Evolutionary conservation across 1,140 invertebrate genomes (phyloP), one percentile per base, ranked within the genome.

Genomic region (Phenacoccus solenopsis): DNA sequence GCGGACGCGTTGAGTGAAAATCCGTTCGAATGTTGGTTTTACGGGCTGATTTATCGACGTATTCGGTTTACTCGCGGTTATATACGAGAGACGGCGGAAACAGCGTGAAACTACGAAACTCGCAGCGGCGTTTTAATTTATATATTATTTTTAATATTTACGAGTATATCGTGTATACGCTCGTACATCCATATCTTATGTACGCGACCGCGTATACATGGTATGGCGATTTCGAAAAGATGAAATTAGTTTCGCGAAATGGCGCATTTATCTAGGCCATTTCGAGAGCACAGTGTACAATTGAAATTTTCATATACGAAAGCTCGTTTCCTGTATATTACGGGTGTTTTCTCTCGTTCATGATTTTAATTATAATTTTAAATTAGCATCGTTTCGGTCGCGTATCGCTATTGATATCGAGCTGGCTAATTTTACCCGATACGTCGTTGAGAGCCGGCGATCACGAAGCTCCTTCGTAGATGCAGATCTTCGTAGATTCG

Each of bases 311-410:
- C n/a, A n/a, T n/a, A n/a, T n/a, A n/a, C n/a, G n/a, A n/a, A n/a
- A n/a, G n/a, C n/a, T n/a, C n/a, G n/a, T n/a, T n/a, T n/a, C n/a
- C n/a, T n/a, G n/a, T n/a, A n/a, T n/a, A n/a, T 7, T 32, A 13
- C 30, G 16, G 38, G 13, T 2, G 38, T n/a, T 49, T 49, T 49
- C 20, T 49, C 38, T 49, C 38, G 16, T 49, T 49, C 38, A 49
- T 49, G 38, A 49, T 49, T 49, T 49, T 49, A 49, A 49, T 49
- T 49, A 49, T 49, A 49, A 49, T 49, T 49, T 49, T 49, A 49
- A 49, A 49, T 49, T 49, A 49, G 38, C 38, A n/a, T 49, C 38
- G 38, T 49, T 32, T 7, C 13, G 30, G 30, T 13, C n/a, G n/a
- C n/a, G n/a, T n/a, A n/a, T n/a, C n/a, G n/a, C n/a, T n/a, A n/a